A percentile compares a stretch with the other conserved stretches of the same genome.
Conservation (phyloP, 2,797 vertebrate genomes). For the Acridotheres tristis region DNA sequence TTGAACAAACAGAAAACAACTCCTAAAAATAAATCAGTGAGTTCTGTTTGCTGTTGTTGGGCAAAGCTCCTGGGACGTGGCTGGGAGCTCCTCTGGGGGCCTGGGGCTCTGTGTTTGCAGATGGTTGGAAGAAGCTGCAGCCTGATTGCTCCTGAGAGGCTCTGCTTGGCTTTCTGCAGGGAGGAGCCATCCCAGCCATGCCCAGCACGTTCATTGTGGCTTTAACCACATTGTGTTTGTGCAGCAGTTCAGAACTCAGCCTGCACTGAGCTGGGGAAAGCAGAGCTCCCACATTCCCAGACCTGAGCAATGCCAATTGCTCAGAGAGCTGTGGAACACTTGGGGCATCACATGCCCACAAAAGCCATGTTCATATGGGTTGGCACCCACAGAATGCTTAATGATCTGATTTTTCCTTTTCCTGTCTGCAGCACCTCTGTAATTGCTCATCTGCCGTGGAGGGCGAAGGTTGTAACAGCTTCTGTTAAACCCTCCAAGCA, state of each 20-base stretch:
- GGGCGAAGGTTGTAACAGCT: neutral
- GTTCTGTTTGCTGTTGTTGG: neutral
- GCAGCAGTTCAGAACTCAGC: neutral
- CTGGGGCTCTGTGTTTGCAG: neutral
- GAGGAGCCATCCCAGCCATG: fast-evolving
- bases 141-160: neutral
- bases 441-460: neutral
- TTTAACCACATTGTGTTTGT: neutral
- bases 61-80: neutral
- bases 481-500: neutral
- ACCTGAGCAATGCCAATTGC: neutral
- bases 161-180: neutral
- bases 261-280: neutral
- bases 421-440: neutral
- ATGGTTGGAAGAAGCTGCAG: neutral
- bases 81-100: neutral
- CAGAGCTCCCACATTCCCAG: neutral
- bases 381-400: neutral
- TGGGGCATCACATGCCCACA: neutral
- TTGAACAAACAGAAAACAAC: neutral
- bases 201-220: fast-evolving
- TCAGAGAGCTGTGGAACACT: neutral
- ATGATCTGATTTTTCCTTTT: neutral
- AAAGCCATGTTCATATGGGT: neutral
- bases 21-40: neutral